Evolutionary conservation across 2,888 invertebrate genomes (phyloP), one percentile per base, ranked within the genome.

Genomic region (Caenorhabditis panamensis): DNA sequence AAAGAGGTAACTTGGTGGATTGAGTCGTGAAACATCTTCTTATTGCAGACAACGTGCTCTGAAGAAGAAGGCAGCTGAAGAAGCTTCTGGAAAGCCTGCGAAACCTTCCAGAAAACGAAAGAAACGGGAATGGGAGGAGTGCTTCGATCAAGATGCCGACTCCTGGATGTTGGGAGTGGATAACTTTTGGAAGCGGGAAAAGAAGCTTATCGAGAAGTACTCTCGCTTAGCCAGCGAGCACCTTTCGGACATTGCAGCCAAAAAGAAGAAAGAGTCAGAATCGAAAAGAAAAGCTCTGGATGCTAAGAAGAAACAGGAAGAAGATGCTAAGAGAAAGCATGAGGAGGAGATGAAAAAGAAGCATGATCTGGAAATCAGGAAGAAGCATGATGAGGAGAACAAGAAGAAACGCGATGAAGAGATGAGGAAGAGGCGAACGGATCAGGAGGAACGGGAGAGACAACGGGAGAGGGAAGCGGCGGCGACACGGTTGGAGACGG

Each of bases 341-440:
- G 31, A 31, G 31, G 31, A 4, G 9, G 31, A 6, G 4, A 4
- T 31, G 31, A 31, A 31, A 31, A 31, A 9, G 31, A 31, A 6
- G 31, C 5, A 4, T 31, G 31, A 4, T 4, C 4, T 9, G 4
- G 31, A 31, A 31, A 9, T 9, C 4, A 31, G 31, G 31, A 24
- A 56, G 44, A 26, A 20, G 41, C 11, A 9, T 20, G 47, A 31
- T 18, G 28, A 49, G 13, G 18, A 8, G 66, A 18, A 24, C 20
- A 54, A 66, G 49, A 54, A 31, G 67, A 56, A 66, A 11, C 31
- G 9, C 22, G 22, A 44, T 16, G 62, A 47, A 47, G 62, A 62
- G 37, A 8, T 22, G 20, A 59, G 51, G 36, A 31, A 31, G 31
- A 31, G 9, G 31, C 4, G 9, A 31, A 31, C 4, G 9, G 31